Percentiles rank a stretch among this genome's conserved stretches.
phyloP scores from a whole-genome alignment of 2,888 invertebrate genomes.

The Peribatodes rhomboidaria region DNA sequence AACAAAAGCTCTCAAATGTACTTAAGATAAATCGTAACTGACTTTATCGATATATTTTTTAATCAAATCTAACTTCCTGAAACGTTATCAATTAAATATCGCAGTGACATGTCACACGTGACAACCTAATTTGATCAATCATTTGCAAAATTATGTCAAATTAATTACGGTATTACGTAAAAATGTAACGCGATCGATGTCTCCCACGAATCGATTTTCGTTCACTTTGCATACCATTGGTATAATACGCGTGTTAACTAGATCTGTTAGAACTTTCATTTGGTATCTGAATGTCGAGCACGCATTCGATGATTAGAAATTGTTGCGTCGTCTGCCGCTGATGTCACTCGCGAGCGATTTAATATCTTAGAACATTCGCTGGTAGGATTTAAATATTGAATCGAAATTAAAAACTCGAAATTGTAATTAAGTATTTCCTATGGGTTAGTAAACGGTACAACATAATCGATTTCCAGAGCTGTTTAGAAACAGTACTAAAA shows the following conservation, averaged over 20 bases:
- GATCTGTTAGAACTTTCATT: conserved; percentile 76
- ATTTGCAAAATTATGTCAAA: conserved; percentile 2
- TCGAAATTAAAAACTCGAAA: no score
- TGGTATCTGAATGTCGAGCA: conserved; percentile 67
- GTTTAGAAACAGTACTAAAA: no score
- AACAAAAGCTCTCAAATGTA: no score
- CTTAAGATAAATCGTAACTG: no score
- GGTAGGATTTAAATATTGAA: neutral
- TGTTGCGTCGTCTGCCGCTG: conserved; percentile 62
- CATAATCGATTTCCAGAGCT: no score
- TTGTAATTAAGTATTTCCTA: no score
- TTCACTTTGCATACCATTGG: conserved; percentile 53
- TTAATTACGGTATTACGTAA: conserved; percentile 32
- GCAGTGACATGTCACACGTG: neutral
- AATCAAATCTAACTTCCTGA: neutral
- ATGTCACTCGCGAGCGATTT: conserved; percentile 63
- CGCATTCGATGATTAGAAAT: conserved; percentile 76
- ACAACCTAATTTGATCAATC: neutral
- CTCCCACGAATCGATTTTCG: conserved; percentile 42
- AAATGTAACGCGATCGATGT: conserved; percentile 23
- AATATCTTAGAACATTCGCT: conserved; percentile 2
- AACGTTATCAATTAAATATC: neutral
- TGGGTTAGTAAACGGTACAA: no score
- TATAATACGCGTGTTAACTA: conserved; percentile 62
- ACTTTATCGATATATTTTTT: neutral